Evolutionary conservation across 1,140 invertebrate species (phyloP).

Genomic region (Hyphantria cunea): DNA sequence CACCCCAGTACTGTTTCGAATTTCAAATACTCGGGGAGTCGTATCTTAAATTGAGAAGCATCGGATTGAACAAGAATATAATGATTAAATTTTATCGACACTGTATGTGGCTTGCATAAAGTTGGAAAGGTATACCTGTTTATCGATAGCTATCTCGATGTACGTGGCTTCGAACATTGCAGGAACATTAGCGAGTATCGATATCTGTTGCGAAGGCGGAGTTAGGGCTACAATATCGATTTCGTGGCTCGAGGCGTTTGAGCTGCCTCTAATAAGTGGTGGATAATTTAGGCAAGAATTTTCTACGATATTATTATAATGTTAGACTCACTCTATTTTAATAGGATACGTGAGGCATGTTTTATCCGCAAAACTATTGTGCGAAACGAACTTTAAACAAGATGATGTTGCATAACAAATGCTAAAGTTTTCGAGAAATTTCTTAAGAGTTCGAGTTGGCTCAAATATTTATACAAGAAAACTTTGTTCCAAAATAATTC

Average conservation of each 20-base stretch:
- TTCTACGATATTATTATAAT: conserved; percentile 37
- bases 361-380: conserved; percentile 1
- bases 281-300: conserved; percentile 59
- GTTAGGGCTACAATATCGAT: conserved; percentile 35
- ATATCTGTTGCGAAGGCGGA: conserved; percentile 19
- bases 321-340: conserved; percentile 18
- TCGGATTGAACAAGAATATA: conserved; percentile 22
- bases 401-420: conserved; percentile 29
- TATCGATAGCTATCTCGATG: conserved; percentile 20
- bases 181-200: conserved; percentile 27
- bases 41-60: conserved; percentile 25
- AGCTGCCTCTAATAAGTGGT: conserved; percentile 57
- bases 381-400: conserved; percentile 33
- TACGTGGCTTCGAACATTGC: conserved; percentile 9
- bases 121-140: conserved; percentile 30
- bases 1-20: conserved; percentile 16
- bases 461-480: conserved; percentile 26
- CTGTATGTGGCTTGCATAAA: conserved; percentile 16
- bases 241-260: conserved; percentile 49
- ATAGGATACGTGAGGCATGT: not conserved
- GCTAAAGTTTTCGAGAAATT: conserved; percentile 29
- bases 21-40: not conserved
- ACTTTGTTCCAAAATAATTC: conserved; percentile 20
- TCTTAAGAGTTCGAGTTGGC: conserved; percentile 24
- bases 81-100: conserved; percentile 27